phyloP scores from a whole-genome alignment of 2,888 invertebrate genomes.

The Odontomyia ornata region DNA sequence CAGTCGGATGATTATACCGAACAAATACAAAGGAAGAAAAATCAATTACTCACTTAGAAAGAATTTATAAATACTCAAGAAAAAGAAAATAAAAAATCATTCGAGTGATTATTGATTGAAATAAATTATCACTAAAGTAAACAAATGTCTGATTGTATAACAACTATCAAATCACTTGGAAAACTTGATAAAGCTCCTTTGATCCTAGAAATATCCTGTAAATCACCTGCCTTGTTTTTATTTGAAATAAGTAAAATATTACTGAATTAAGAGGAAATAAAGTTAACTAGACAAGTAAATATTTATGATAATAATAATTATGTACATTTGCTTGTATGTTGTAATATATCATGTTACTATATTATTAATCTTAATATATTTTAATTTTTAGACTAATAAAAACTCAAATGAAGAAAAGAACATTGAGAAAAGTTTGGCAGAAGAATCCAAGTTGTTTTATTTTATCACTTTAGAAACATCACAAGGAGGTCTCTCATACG shows the following conservation, averaged over 20 bases:
- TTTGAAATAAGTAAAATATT: slow-evolving; percentile 32
- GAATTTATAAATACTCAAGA: slow-evolving; percentile 30
- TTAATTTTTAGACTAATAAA: slow-evolving; percentile 45
- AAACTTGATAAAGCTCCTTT: slow-evolving; percentile 24
- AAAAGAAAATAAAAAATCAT: slow-evolving; percentile 24
- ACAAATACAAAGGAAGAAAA: neutral
- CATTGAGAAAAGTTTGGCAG: neutral
- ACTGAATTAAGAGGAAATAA: slow-evolving; percentile 36
- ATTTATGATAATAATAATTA: slow-evolving; percentile 45
- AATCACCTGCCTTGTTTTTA: slow-evolving; percentile 46
- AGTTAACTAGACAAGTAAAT: slow-evolving; percentile 47
- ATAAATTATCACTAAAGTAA: slow-evolving; percentile 16
- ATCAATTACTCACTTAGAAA: slow-evolving; percentile 15
- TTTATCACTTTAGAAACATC: no score
- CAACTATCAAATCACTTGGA: neutral
- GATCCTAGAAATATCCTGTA: slow-evolving; percentile 34
- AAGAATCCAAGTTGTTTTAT: neutral
- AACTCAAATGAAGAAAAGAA: slow-evolving; percentile 34
- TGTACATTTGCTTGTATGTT: slow-evolving; percentile 47
- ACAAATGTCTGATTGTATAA: neutral
- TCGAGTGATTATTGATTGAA: neutral
- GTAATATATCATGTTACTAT: slow-evolving; percentile 47
- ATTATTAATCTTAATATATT: slow-evolving; percentile 46
- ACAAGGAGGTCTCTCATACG: no score
- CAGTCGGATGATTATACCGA: neutral